Percentiles rank a stretch among this genome's conserved stretches.
phyloP scores from a whole-genome alignment of 2,797 vertebrate species.

The Epinephelus malabaricus region DNA sequence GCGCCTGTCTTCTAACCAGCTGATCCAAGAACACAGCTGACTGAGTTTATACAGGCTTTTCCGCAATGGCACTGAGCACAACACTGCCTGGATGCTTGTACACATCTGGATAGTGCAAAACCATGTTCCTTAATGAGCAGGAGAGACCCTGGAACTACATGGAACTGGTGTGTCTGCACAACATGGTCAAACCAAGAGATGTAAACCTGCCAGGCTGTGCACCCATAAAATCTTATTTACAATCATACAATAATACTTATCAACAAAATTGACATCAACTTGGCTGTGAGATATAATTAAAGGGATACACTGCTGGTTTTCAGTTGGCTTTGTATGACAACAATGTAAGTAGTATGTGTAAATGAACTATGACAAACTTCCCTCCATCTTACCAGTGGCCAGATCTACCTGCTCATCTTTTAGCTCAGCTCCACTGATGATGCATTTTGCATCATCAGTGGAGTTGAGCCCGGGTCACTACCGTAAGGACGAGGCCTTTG shows the following conservation, averaged over 20 bases:
- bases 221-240: not conserved
- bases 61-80: constrained; percentile 47
- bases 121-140: constrained; percentile 71
- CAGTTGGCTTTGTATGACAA: no score
- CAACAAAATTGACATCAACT: not conserved
- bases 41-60: constrained; percentile 48
- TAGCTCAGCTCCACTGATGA: no score
- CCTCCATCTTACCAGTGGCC: no score
- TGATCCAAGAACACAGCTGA: constrained; percentile 72
- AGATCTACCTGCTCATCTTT: no score
- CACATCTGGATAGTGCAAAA: constrained; percentile 78
- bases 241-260: not conserved
- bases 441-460: no score
- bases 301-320: no score
- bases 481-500: no score
- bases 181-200: constrained; percentile 16
- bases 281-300: no score
- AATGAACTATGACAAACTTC: no score
- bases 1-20: constrained; percentile 66
- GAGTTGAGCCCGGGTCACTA: no score
- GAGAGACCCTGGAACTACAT: constrained; percentile 41
- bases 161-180: constrained; percentile 23
- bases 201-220: not conserved
- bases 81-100: constrained; percentile 60
- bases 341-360: no score